phyloP scores from a whole-genome alignment of 2,113 vertebrate species.

The Pelecanoides urinatrix region DNA sequence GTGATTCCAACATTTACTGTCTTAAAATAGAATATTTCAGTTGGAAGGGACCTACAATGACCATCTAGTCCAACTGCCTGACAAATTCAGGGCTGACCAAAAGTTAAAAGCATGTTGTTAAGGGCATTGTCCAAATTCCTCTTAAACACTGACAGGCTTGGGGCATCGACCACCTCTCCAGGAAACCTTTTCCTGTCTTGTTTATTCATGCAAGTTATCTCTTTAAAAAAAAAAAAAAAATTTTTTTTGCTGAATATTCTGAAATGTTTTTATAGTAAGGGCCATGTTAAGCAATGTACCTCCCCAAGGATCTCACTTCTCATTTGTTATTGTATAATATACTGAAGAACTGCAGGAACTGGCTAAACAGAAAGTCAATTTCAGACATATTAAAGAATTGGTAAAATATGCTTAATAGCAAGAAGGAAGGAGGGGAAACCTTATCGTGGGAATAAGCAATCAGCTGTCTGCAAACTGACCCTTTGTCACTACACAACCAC shows the following conservation, averaged over 20 bases:
- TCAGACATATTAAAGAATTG: background rate
- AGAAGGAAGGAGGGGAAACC: background rate
- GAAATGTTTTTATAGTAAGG: background rate
- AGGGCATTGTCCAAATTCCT: too few relatives aligned
- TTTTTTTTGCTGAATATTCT: background rate
- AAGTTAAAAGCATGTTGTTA: too few relatives aligned
- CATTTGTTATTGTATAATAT: background rate
- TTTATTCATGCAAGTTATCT: background rate
- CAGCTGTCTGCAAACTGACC: background rate
- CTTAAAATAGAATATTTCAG: background rate
- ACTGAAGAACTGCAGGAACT: background rate
- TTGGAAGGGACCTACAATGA: background rate
- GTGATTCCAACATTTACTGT: background rate
- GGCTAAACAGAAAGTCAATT: background rate
- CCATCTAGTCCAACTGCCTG: too few relatives aligned
- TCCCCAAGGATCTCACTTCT: background rate
- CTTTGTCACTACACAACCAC: background rate
- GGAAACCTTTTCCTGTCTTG: background rate
- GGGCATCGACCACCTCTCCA: background rate
- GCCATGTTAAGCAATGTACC: background rate
- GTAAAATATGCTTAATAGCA: background rate
- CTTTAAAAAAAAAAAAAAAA: background rate
- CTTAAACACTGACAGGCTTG: background rate
- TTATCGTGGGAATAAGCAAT: background rate
- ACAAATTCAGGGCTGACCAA: too few relatives aligned